Evolutionary conservation across 2,797 vertebrate genomes (phyloP), one percentile per base, ranked within the genome.

Genomic region (Tapera naevia): DNA sequence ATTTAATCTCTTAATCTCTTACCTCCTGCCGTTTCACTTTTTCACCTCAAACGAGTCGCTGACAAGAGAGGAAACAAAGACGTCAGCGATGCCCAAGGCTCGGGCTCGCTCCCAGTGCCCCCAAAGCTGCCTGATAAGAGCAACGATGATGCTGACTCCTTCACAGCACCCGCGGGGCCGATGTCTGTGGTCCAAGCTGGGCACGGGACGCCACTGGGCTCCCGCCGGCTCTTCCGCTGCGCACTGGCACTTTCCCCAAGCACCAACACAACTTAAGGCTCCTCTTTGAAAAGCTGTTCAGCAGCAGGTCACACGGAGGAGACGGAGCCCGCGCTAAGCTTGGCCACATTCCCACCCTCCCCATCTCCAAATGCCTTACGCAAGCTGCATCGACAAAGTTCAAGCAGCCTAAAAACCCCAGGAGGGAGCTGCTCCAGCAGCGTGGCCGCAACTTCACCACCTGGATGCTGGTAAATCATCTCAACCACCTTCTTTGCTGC

Each of bases 1-100:
- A 43, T 25, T 75, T 73, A 48, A 86, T 67, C 91, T 82, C 60
- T 82, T 91, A 67, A 91, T 56, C 92, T 67, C 80, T 94, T 51
- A 83, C 86, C 95, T 93, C 83, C 80, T 43, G 78, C 74, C 66
- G 73, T 58, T 93, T 93, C 82, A 73, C 84, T 95, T 92, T 86
- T 92, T 79, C 94, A 82, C 75, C 86, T 88, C 37, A 73, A 72
- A 54, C n/a, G 11, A 88, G 66, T 23, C 32, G 13, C 64, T 17
- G 41, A 43, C 25, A 48, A 8, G 39, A 57, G 48, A 46, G 8
- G 39, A 51, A 65, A 39, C 8, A 67, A 57, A 58, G 16, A 32
- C 0, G 2, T 33, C 79, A 45, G 57, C 7, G 5, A 61, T 17
- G 37, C 23, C 39, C 9, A 3, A 6, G 39, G 73, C 9, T 24